These are phyloP conservation scores for Himantopus leucocephalus DNA, from an alignment of 2,113 vertebrate genomes.

Conservation along the genomic window DNA sequence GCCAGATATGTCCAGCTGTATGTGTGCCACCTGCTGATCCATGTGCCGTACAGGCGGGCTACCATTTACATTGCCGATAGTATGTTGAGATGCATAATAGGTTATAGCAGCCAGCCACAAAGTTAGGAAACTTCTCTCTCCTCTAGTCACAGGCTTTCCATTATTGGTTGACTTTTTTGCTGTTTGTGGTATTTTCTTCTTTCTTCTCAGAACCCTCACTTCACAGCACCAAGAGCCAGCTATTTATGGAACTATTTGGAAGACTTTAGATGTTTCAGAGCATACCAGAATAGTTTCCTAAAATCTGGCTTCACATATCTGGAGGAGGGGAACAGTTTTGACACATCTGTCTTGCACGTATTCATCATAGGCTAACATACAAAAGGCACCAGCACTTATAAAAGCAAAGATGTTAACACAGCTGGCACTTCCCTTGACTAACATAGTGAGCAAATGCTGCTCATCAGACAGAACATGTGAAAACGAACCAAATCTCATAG, in stretches of 20 bases:
- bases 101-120: neutral
- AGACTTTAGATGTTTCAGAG: neutral
- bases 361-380: neutral
- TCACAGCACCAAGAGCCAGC: neutral
- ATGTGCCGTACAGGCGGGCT: neutral
- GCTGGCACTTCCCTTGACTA: neutral
- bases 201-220: neutral
- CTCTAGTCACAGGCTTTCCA: neutral
- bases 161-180: neutral
- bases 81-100: neutral
- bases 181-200: neutral
- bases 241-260: neutral
- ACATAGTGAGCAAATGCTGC: neutral
- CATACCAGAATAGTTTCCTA: neutral
- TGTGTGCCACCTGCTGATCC: neutral
- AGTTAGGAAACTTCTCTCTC: neutral
- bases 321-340: neutral
- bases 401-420: neutral
- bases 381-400: neutral
- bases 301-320: neutral
- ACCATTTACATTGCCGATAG: neutral
- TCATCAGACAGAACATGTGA: neutral
- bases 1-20: neutral
- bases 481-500: neutral
- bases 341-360: neutral